These are phyloP conservation scores for Trichonephila inaurata DNA, from an alignment of 1,140 invertebrate genomes.

Conservation along the genomic window DNA sequence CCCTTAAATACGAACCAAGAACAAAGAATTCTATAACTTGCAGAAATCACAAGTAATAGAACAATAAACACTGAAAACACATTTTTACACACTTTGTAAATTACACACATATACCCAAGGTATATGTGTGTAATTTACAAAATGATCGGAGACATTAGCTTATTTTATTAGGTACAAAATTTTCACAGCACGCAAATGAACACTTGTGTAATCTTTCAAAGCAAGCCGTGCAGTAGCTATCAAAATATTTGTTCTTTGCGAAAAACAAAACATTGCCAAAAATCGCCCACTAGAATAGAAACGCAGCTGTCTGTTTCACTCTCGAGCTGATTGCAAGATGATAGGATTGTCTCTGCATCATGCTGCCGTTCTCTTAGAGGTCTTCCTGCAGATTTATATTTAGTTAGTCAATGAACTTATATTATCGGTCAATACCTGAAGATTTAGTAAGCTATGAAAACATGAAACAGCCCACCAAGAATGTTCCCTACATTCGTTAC, in stretches of 20 bases:
- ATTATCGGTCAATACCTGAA: conserved; percentile 3
- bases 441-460: neutral
- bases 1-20: too few relatives aligned
- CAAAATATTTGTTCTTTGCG: conserved; percentile 46
- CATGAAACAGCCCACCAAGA: neutral
- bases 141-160: too few relatives aligned
- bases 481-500: neutral
- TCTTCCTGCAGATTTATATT: neutral
- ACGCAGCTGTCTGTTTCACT: neutral
- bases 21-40: too few relatives aligned
- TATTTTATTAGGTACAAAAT: too few relatives aligned
- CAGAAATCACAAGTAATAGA: too few relatives aligned
- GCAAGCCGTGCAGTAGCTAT: neutral
- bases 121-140: too few relatives aligned
- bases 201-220: too few relatives aligned
- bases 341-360: neutral
- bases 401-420: conserved; percentile 7
- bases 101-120: too few relatives aligned
- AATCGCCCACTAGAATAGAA: conserved; percentile 46
- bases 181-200: too few relatives aligned
- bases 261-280: conserved; percentile 45
- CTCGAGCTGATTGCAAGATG: conserved; percentile 17
- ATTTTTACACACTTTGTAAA: too few relatives aligned
- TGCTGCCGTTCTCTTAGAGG: neutral
- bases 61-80: too few relatives aligned